Percentiles rank a stretch among this genome's conserved stretches.
Conservation (phyloP, 23 tunicate genomes). For the Pegea sp. region DNA sequence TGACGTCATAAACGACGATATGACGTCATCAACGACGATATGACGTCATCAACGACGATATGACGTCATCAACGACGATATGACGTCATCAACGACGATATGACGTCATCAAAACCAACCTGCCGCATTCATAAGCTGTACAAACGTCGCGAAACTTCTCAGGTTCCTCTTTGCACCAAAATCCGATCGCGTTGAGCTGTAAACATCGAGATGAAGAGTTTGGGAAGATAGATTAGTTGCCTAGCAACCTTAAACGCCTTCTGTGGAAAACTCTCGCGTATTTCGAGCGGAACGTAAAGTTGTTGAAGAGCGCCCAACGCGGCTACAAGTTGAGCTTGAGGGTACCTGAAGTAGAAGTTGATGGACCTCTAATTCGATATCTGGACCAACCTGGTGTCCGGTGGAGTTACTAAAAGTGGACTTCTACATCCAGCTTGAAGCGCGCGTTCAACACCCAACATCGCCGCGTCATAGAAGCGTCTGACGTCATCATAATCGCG, state of each 20-base stretch:
- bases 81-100: background rate
- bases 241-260: conserved; percentile 21
- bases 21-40: too few relatives aligned
- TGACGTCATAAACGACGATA: too few relatives aligned
- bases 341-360: conserved; percentile 13
- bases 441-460: conserved; percentile 41
- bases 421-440: conserved; percentile 58
- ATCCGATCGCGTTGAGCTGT: background rate
- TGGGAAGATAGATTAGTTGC: background rate
- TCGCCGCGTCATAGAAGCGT: conserved; percentile 74
- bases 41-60: too few relatives aligned
- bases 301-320: conserved; percentile 69
- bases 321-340: conserved; percentile 34
- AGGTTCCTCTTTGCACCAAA: conserved; percentile 1
- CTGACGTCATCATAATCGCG: conserved; percentile 91
- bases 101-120: conserved; percentile 8
- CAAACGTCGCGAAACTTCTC: background rate
- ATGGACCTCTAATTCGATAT: background rate
- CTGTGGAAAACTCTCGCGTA: conserved; percentile 66
- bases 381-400: background rate
- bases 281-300: conserved; percentile 64
- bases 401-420: conserved; percentile 31
- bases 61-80: too few relatives aligned
- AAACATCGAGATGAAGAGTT: background rate
- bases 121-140: conserved; percentile 28